Conservation (phyloP, 2,888 invertebrate species). For the Lasioglossum morio region DNA sequence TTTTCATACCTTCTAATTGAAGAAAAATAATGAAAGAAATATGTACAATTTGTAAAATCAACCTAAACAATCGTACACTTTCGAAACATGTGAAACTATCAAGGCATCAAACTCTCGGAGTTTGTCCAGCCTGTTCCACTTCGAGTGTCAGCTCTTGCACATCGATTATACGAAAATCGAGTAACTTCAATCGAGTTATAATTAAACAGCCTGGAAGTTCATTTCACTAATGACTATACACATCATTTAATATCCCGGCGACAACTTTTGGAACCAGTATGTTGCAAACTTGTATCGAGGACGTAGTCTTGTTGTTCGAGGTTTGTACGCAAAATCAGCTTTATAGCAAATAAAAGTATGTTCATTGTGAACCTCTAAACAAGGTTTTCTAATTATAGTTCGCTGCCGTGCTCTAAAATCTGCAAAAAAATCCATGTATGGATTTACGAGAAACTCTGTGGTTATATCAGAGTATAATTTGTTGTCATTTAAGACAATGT, state of each 20-base stretch:
- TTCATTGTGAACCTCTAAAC: neutral
- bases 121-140: neutral
- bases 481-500: no score
- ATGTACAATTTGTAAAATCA: neutral
- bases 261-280: slow-evolving; percentile 3
- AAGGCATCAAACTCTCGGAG: neutral
- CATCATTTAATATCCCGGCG: neutral
- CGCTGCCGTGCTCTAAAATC: neutral
- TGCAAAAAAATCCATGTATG: neutral
- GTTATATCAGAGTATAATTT: neutral
- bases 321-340: neutral
- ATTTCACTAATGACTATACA: neutral
- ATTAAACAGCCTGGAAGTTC: neutral
- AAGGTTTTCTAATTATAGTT: neutral
- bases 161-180: slow-evolving; percentile 29
- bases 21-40: neutral
- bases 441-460: neutral
- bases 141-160: neutral
- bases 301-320: slow-evolving; percentile 16
- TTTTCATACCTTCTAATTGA: neutral
- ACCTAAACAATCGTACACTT: neutral
- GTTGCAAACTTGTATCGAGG: slow-evolving; percentile 9
- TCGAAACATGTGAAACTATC: neutral
- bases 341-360: neutral
- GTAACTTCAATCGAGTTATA: slow-evolving; percentile 31